Conservation (phyloP, 92 coral and sea anemone genomes). For the Montipora capitata region DNA sequence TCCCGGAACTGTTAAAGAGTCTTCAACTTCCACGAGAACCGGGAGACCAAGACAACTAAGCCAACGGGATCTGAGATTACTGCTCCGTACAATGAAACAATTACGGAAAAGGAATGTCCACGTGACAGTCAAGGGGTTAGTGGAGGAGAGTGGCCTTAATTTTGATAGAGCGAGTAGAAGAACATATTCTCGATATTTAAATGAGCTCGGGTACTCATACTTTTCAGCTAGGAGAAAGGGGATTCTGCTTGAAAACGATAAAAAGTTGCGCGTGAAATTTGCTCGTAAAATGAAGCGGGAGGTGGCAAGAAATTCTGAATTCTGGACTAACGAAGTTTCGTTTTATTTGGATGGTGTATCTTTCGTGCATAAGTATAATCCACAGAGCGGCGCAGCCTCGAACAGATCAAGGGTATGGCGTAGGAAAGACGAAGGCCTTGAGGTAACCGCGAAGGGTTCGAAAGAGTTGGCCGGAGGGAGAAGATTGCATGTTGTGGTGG, state of each 20-base stretch:
- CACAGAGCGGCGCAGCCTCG: conserved; percentile 1
- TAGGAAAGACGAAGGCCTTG: conserved; percentile 54
- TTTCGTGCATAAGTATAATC: conserved; percentile 39
- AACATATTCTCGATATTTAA: conserved; percentile 11
- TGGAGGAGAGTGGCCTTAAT: not conserved
- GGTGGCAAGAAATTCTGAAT: not conserved
- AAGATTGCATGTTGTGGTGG: conserved; percentile 71
- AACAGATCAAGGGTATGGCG: conserved; percentile 36
- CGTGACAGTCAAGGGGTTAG: not conserved
- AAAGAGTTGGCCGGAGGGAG: conserved; percentile 74
- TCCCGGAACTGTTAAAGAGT: not conserved
- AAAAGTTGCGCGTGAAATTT: conserved; percentile 31
- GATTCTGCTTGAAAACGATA: conserved; percentile 52
- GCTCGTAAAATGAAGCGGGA: conserved; percentile 38
- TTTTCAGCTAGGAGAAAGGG: conserved; percentile 65
- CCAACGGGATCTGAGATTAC: not conserved
- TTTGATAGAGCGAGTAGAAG: not conserved
- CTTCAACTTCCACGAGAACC: not conserved
- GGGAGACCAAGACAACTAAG: conserved; percentile 19
- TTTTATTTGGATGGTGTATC: conserved; percentile 58
- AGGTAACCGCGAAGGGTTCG: conserved; percentile 66
- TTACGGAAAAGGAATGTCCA: not conserved
- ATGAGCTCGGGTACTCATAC: conserved; percentile 38
- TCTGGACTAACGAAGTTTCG: not conserved
- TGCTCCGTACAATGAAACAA: not conserved